Evolutionary conservation across 2,797 vertebrate species (phyloP).

Genomic region (Rhodeus uyekii): DNA sequence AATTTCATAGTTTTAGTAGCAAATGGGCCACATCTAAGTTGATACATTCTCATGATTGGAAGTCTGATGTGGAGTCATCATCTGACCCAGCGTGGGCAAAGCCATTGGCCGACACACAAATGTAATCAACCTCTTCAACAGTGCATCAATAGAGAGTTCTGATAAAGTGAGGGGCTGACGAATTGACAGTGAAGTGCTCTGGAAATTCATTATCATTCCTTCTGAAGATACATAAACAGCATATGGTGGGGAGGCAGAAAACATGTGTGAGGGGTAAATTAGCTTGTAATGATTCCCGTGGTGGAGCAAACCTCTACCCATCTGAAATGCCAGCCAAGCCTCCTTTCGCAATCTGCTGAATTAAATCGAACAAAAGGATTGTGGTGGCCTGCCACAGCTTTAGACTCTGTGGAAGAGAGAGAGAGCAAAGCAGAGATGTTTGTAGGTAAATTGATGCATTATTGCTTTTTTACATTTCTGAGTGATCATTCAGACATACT

Average conservation of each 20-base stretch:
- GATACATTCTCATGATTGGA: neutral
- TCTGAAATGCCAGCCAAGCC: conserved; percentile 46
- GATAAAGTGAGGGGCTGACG: conserved; percentile 38
- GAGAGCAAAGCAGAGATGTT: conserved; percentile 24
- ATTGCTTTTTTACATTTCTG: conserved; percentile 38
- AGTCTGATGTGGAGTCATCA: conserved; percentile 5
- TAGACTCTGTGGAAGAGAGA: conserved; percentile 20
- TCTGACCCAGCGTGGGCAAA: neutral
- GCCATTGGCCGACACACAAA: conserved; percentile 5
- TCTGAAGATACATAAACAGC: conserved; percentile 51
- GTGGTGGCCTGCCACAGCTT: conserved; percentile 25
- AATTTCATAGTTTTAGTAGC: neutral
- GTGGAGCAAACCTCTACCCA: conserved; percentile 44
- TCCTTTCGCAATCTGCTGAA: conserved; percentile 51
- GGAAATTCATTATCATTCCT: conserved; percentile 34
- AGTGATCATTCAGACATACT: conserved; percentile 42
- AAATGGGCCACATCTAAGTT: neutral
- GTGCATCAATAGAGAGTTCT: conserved; percentile 24
- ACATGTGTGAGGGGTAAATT: conserved; percentile 54
- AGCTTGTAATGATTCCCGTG: conserved; percentile 56
- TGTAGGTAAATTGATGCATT: conserved; percentile 43
- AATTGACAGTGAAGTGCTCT: conserved; percentile 18
- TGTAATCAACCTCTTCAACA: conserved; percentile 19
- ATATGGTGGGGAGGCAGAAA: conserved; percentile 51
- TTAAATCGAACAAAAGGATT: conserved; percentile 58